Base-by-base conservation (phyloP, 1,140 invertebrate species). In the Heliothis subflexa region DNA sequence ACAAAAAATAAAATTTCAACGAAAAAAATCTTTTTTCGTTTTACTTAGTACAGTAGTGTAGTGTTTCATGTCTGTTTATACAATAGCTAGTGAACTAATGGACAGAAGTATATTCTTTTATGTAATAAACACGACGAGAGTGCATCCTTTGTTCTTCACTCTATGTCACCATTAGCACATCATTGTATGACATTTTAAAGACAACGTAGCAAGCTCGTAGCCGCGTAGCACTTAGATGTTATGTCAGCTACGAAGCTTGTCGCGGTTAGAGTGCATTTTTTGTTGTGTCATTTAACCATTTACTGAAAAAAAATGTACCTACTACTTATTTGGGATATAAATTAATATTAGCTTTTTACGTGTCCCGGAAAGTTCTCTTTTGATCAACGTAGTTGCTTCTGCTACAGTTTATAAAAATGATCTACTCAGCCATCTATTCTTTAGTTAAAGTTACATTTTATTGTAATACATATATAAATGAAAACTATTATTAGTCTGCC, bases 171-270 rank as follows among this genome's bases (percentile, higher is more conserved):
- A 64, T 64, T 64, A 64, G 14, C 40, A 64, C 61, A 45, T 45
- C 33, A 45, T 64, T 64, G 61, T 64, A 33, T 64, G 28, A 64
- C 61, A 64, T 45, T 64, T 64, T 45, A 64, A 64, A 64, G 61
- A 64, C 40, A 12, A 45, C 61, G 61, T 45, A 64, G 61, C 61
- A 28, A 55, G 54, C 33, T 18, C n/a, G 61, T 64, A 64, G 61
- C 33, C 61, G 40, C 61, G 59, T 62, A 64, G 61, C 61, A 45
- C 61, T 64, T 64, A 64, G 33, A 64, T n/a, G 3, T 28, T 9
- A 40, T 25, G 33, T 40, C 4, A 18, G 61, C 61, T 64, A 45
- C 61, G 33, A 64, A 40, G 14, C n/a, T 33, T 18, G 61, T 45
- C 16, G 7, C 33, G 7, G 16, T 3, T 11, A 33, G 16, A 4